These are phyloP conservation scores for Neuroterus valhalla DNA, from an alignment of 1,140 invertebrate species.

Conservation along the genomic window DNA sequence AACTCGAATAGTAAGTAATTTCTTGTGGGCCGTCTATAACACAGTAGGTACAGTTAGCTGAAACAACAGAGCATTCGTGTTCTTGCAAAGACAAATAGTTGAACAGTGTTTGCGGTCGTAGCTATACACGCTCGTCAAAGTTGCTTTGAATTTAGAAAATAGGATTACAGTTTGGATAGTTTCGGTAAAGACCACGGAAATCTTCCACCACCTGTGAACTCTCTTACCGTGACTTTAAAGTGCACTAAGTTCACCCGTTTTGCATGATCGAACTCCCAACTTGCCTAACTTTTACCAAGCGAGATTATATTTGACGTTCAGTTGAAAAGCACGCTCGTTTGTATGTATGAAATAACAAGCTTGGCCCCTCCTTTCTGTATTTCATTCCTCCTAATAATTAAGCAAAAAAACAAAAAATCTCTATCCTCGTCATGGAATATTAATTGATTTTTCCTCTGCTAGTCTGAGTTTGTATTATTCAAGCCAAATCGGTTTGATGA, in stretches of 20 bases:
- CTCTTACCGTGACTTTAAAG: slow-evolving; percentile 37
- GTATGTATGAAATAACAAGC: slow-evolving; percentile 5
- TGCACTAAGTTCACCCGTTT: slow-evolving; percentile 24
- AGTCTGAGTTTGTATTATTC: too few species aligned
- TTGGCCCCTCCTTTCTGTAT: not conserved
- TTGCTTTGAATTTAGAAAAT: slow-evolving; percentile 71
- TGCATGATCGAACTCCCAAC: slow-evolving; percentile 16
- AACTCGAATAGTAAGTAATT: not conserved
- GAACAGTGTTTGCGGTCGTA: slow-evolving; percentile 67
- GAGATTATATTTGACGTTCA: not conserved
- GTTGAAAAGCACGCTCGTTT: slow-evolving; percentile 4
- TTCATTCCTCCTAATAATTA: not conserved
- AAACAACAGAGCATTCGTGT: slow-evolving; percentile 38
- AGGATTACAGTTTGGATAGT: slow-evolving; percentile 69
- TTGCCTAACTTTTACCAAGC: slow-evolving; percentile 6
- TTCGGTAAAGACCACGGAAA: slow-evolving; percentile 55
- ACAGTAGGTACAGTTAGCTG: slow-evolving; percentile 42
- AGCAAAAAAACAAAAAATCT: not conserved
- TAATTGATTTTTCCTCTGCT: too few species aligned
- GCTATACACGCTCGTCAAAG: slow-evolving; percentile 67
- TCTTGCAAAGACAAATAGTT: slow-evolving; percentile 67
- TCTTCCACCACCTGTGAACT: slow-evolving; percentile 56
- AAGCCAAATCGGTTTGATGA: too few species aligned
- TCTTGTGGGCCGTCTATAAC: slow-evolving; percentile 12
- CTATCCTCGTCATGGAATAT: too few species aligned